phyloP scores from a whole-genome alignment of 92 coral and sea anemone species.

The Phenganax subtilis region DNA sequence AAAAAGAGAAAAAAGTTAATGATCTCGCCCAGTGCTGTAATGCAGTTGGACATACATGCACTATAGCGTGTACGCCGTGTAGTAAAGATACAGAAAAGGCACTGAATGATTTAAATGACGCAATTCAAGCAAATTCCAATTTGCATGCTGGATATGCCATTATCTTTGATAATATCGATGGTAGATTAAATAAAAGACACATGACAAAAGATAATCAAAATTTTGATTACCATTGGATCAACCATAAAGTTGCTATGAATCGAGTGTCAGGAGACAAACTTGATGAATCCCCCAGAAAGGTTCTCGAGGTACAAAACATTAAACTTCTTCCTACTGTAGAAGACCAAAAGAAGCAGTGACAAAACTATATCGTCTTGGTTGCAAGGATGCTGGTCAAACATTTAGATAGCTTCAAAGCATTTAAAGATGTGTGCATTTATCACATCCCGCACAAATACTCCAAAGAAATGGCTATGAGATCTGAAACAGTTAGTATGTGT shows the following conservation, averaged over 20 bases:
- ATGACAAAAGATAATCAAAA: conserved; percentile 54
- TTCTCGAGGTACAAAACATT: conserved; percentile 24
- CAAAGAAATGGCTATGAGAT: conserved; percentile 38
- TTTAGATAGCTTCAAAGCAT: conserved; percentile 36
- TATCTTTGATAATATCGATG: conserved; percentile 52
- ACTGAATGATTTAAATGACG: conserved; percentile 1
- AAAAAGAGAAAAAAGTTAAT: background rate
- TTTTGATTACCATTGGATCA: conserved; percentile 54
- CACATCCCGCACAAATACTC: conserved; percentile 57
- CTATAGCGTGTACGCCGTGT: background rate
- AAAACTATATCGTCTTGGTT: conserved; percentile 51
- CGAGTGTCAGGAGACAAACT: conserved; percentile 46
- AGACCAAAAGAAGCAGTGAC: conserved; percentile 50
- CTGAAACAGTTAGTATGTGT: conserved; percentile 32
- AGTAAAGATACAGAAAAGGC: background rate
- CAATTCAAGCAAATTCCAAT: conserved; percentile 11
- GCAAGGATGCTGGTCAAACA: conserved; percentile 54
- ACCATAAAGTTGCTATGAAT: conserved; percentile 46
- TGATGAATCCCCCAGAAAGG: conserved; percentile 30
- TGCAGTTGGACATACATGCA: conserved; percentile 6
- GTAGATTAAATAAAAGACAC: conserved; percentile 34
- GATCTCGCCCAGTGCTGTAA: background rate
- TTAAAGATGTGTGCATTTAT: conserved; percentile 49
- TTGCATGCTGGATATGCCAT: conserved; percentile 49
- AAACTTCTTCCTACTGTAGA: conserved; percentile 47